Evolutionary conservation across 1,140 invertebrate species (phyloP).

Genomic region (Neodiprion lecontei): DNA sequence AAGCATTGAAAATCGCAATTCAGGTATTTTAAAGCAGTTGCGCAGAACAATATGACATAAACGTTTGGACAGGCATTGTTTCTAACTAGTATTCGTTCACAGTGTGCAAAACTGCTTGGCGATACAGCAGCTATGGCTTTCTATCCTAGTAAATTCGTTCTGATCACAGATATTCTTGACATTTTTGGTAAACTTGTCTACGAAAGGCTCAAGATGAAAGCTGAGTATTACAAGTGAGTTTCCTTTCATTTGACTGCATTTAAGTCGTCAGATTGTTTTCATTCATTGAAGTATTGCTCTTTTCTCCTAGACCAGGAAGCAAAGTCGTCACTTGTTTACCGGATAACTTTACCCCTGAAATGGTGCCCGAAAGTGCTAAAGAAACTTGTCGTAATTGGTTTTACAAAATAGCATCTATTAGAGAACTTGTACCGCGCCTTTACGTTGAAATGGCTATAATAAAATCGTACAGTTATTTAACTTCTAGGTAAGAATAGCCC

Average conservation of each 20-base stretch:
- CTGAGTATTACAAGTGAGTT: conserved; percentile 69
- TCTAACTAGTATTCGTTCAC: conserved; percentile 43
- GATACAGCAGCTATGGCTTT: conserved; percentile 90
- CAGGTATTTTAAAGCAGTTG: conserved; percentile 62
- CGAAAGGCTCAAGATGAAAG: conserved; percentile 83
- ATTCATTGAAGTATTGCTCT: conserved; percentile 23
- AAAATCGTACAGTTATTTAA: conserved; percentile 88
- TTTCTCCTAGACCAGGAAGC: conserved; percentile 58
- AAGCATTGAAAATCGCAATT: conserved; percentile 95
- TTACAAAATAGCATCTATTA: conserved; percentile 97
- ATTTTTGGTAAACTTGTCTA: conserved; percentile 94
- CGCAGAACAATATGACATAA: too few species aligned
- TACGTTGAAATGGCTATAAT: conserved; percentile 95
- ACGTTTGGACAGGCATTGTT: neutral
- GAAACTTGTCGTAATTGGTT: conserved; percentile 99
- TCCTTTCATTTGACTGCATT: conserved; percentile 16
- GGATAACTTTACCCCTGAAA: conserved; percentile 74
- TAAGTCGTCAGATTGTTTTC: conserved; percentile 13
- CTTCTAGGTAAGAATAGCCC: conserved; percentile 63
- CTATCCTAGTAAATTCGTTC: conserved; percentile 97
- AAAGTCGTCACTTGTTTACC: conserved; percentile 66
- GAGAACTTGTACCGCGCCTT: conserved; percentile 92
- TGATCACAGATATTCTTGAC: conserved; percentile 95
- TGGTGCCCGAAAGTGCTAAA: conserved; percentile 87
- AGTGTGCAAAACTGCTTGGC: conserved; percentile 92